Conservation (phyloP, 2,888 invertebrate genomes). For the Plebejus anna region DNA sequence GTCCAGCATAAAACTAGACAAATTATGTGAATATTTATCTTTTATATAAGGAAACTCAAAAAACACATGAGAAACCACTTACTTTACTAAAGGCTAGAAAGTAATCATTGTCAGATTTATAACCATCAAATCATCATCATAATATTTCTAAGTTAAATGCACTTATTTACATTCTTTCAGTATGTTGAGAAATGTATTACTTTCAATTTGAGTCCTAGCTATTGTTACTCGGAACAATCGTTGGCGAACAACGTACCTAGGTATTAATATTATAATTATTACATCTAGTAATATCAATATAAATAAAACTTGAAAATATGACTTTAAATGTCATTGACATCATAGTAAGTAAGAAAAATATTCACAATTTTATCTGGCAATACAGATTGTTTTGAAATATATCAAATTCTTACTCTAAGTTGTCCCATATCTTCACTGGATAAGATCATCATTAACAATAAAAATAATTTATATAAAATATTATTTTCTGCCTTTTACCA, state of each 20-base stretch:
- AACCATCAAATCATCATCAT: slow-evolving; percentile 58
- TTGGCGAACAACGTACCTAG: slow-evolving; percentile 59
- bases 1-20: slow-evolving; percentile 63
- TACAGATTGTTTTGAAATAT: slow-evolving; percentile 75
- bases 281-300: slow-evolving; percentile 70
- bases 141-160: slow-evolving; percentile 72
- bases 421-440: slow-evolving; percentile 71
- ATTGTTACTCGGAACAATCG: slow-evolving; percentile 56
- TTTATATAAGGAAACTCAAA: slow-evolving; percentile 59
- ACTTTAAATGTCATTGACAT: slow-evolving; percentile 76
- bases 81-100: slow-evolving; percentile 66
- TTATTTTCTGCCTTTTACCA: slow-evolving; percentile 59
- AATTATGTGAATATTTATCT: slow-evolving; percentile 65
- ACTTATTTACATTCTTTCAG: slow-evolving; percentile 68
- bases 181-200: slow-evolving; percentile 59
- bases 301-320: slow-evolving; percentile 71
- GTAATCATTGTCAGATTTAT: slow-evolving; percentile 63
- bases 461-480: slow-evolving; percentile 75
- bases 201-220: slow-evolving; percentile 53
- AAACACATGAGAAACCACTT: slow-evolving; percentile 62
- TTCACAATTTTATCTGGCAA: slow-evolving; percentile 80
- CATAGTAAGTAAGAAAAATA: slow-evolving; percentile 75
- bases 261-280: slow-evolving; percentile 71
- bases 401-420: slow-evolving; percentile 74
- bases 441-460: slow-evolving; percentile 69